Evolutionary conservation across 2,888 invertebrate genomes (phyloP).

Genomic region (Rhyacophila evoluta): DNA sequence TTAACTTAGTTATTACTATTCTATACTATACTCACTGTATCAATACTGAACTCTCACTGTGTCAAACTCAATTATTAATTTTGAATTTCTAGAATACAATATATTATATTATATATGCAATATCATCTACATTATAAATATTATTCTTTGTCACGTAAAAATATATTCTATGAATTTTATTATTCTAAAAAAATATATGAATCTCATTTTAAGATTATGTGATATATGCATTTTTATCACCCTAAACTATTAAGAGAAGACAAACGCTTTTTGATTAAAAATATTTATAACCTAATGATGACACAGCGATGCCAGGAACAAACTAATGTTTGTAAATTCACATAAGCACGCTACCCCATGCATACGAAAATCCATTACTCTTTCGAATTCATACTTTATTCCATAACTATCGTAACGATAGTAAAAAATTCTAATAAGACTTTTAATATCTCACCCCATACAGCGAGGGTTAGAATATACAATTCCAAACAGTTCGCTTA

Average conservation of each 20-base stretch:
- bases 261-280: slow-evolving; percentile 37
- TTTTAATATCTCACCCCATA: slow-evolving; percentile 52
- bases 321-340: slow-evolving; percentile 34
- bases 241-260: background rate
- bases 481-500: background rate
- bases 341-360: slow-evolving; percentile 29
- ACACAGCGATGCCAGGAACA: slow-evolving; percentile 28
- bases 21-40: too few relatives aligned
- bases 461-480: slow-evolving; percentile 27
- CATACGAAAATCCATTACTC: slow-evolving; percentile 45
- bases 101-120: too few relatives aligned
- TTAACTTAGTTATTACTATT: too few relatives aligned
- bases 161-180: too few relatives aligned
- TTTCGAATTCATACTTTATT: slow-evolving; percentile 43
- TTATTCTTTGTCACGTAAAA: too few relatives aligned
- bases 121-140: too few relatives aligned
- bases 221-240: too few relatives aligned
- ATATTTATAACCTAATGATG: slow-evolving; percentile 44
- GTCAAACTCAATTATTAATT: too few relatives aligned
- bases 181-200: background rate
- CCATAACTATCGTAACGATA: slow-evolving; percentile 41
- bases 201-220: background rate
- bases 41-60: too few relatives aligned
- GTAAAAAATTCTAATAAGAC: slow-evolving; percentile 55
- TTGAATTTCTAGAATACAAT: too few relatives aligned